These are phyloP conservation scores for Epinotia bilunana DNA, from an alignment of 2,888 invertebrate genomes.

Conservation along the genomic window DNA sequence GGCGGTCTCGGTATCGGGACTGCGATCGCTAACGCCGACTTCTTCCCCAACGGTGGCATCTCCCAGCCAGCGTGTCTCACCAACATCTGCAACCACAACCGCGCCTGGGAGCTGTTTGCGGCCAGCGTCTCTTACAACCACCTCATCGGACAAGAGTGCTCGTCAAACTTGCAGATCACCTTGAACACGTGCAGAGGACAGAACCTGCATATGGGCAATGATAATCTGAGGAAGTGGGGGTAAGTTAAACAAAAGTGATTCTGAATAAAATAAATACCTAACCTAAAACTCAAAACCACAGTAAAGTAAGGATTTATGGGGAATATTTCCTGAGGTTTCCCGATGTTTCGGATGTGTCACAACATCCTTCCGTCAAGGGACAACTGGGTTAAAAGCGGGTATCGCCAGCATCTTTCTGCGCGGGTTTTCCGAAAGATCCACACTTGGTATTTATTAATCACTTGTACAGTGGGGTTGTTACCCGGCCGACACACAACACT, in stretches of 20 bases:
- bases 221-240: constrained; percentile 60
- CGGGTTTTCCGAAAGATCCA: too few relatives aligned
- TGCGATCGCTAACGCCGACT: constrained; percentile 81
- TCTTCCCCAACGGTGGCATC: constrained; percentile 83
- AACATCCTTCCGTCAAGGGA: too few relatives aligned
- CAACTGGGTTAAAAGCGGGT: too few relatives aligned
- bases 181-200: constrained; percentile 59
- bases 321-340: too few relatives aligned
- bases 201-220: constrained; percentile 60
- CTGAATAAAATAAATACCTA: background rate
- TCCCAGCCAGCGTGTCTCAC: constrained; percentile 63
- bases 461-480: too few relatives aligned
- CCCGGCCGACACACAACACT: too few relatives aligned
- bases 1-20: constrained; percentile 77
- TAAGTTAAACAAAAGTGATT: constrained; percentile 46
- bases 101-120: constrained; percentile 63
- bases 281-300: background rate
- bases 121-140: constrained; percentile 60
- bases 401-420: too few relatives aligned
- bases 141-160: constrained; percentile 57
- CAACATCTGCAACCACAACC: constrained; percentile 62
- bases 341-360: too few relatives aligned
- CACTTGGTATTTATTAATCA: too few relatives aligned
- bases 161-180: constrained; percentile 51
- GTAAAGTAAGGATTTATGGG: background rate